phyloP scores from a whole-genome alignment of 37 sponge, comb jelly and placozoan genomes.

The Dysidea cf. avara region DNA sequence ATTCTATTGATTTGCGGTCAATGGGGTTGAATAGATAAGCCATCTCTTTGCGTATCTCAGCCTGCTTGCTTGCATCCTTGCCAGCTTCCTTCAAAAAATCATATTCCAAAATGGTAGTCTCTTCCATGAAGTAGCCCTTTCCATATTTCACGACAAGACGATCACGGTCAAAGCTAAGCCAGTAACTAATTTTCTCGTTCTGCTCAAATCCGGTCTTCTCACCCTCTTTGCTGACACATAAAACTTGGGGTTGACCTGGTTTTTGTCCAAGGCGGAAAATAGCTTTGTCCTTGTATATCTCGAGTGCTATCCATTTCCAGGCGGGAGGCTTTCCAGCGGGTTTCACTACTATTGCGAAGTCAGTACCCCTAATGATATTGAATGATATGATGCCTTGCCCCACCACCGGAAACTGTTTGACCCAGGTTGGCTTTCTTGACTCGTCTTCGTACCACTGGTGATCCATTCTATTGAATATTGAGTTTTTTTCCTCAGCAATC shows the following conservation, averaged over 20 bases:
- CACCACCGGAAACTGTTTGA: conserved; percentile 31
- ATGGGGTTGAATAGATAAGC: no score
- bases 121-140: no score
- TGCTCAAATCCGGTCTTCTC: conserved; percentile 42
- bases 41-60: conserved; percentile 7
- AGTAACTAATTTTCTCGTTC: conserved; percentile 38
- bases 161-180: conserved; percentile 76
- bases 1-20: conserved; percentile 16
- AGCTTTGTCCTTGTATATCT: not conserved
- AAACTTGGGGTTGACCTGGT: not conserved
- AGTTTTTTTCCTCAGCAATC: no score
- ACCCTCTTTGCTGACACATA: not conserved
- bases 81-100: no score
- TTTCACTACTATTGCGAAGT: conserved; percentile 42
- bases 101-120: no score
- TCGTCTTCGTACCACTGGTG: not conserved
- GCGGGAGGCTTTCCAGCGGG: conserved; percentile 14
- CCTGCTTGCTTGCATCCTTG: conserved; percentile 28
- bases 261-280: not conserved
- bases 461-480: no score
- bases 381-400: conserved; percentile 41
- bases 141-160: no score
- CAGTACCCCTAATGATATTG: conserved; percentile 4
- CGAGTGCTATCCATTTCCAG: conserved; percentile 39
- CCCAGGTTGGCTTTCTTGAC: conserved; percentile 12